Evolutionary conservation across 2,888 invertebrate genomes (phyloP), one percentile per base, ranked within the genome.

Genomic region (Euzetes globulus): DNA sequence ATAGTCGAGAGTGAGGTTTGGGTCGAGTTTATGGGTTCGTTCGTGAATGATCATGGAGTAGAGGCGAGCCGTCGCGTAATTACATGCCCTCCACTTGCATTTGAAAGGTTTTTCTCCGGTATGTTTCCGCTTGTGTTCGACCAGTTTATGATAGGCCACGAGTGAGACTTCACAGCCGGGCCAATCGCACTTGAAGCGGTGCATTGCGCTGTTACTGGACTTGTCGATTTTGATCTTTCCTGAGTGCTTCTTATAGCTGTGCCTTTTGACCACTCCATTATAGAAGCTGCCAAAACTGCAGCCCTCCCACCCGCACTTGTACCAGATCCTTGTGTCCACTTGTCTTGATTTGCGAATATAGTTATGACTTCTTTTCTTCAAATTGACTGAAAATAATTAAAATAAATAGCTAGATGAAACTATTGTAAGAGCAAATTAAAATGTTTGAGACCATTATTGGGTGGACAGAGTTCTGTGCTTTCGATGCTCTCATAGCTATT

Each of bases 11-110:
- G 11, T 65, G 19, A 65, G 17, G 33, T 65, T 65, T 37, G 50
- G 19, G 19, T 71, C 71, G 22, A 74, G 37, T 74, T 74, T 74
- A 27, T 74, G 74, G 22, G 74, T 74, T 15, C 74, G 19, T 50
- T 74, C 74, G 71, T 74, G 74, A 29, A 74, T 74, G 15, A 74
- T 74, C 74, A 74, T 74, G 22, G 71, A 71, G 27, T 74, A 74
- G 22, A 74, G 58, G 1, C 74, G 29, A 22, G 74, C 74, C 13
- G 74, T 74, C 5, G 74, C 74, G 47, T 74, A 74, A 47, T 71
- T 74, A 50, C 74, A 74, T 1, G 74, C 50, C 50, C 55, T 74
- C 37, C 58, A 74, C 33, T 74, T 74, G 55, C 74, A 74, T 47
- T 58, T 71, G 25, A 74, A 74, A 27, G 74, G 74, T 22, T 74